Conservation (phyloP, 2,113 vertebrate genomes). For the Chitala chitala region DNA sequence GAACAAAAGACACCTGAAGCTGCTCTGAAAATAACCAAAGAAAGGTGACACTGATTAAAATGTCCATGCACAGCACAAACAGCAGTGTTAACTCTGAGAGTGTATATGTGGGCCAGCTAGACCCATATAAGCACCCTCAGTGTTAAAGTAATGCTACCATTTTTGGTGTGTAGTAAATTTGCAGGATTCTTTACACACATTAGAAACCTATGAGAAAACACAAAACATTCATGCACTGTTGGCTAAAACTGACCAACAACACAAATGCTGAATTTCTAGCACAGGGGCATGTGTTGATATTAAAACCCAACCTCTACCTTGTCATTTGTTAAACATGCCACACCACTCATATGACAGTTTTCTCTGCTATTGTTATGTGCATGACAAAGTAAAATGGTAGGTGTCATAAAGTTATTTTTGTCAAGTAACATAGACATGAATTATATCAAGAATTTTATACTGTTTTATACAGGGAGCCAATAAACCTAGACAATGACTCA, state of each 20-base stretch:
- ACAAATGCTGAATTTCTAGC: neutral
- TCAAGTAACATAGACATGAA: neutral
- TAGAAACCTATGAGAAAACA: too few relatives aligned
- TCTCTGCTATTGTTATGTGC: neutral
- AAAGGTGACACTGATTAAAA: neutral
- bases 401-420: neutral
- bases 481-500: conserved; percentile 8
- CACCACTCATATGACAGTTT: neutral
- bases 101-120: too few relatives aligned
- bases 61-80: neutral
- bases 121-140: too few relatives aligned
- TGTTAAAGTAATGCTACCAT: too few relatives aligned
- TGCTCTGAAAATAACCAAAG: neutral
- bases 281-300: neutral
- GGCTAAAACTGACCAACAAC: neutral
- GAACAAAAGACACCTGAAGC: too few relatives aligned
- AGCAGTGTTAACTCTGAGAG: neutral
- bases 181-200: too few relatives aligned
- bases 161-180: too few relatives aligned
- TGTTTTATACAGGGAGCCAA: neutral
- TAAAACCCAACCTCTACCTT: neutral
- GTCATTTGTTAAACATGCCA: neutral
- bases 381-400: neutral
- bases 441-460: conserved; percentile 8
- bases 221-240: neutral